Percentiles rank a stretch among this genome's conserved stretches.
Evolutionary conservation across 2,888 invertebrate species (phyloP).

Genomic region (Sicus ferrugineus): DNA sequence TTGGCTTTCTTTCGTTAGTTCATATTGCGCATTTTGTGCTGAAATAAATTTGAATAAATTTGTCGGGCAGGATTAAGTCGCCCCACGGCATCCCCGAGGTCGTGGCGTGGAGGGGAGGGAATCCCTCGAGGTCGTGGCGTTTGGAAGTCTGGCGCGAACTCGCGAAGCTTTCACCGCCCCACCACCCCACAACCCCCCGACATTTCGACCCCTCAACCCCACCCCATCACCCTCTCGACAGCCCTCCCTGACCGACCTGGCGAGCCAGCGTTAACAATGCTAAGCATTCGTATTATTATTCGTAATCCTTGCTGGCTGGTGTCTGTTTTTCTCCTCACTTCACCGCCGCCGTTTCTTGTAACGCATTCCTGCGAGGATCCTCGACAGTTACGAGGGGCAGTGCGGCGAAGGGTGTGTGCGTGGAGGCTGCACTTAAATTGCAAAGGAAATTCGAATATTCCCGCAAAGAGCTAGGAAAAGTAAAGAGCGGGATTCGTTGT

Average conservation of each 20-base stretch:
- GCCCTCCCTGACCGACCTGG: constrained; percentile 3
- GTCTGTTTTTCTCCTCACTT: background rate
- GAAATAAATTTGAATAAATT: constrained; percentile 37
- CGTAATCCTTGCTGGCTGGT: constrained; percentile 20
- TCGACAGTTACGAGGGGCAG: background rate
- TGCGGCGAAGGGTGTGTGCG: background rate
- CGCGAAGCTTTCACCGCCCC: too few relatives aligned
- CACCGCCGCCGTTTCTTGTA: background rate
- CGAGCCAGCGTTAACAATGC: constrained; percentile 26
- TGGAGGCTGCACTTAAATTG: background rate
- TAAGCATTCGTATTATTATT: constrained; percentile 24
- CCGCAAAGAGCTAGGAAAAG: background rate
- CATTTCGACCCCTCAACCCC: too few relatives aligned
- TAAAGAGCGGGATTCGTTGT: background rate
- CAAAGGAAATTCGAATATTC: background rate
- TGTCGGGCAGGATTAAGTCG: constrained; percentile 34
- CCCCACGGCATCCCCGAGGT: background rate
- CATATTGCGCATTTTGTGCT: constrained; percentile 25
- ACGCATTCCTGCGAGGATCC: background rate
- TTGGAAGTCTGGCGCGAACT: too few relatives aligned
- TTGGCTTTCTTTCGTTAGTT: background rate
- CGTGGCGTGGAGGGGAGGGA: background rate
- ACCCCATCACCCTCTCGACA: background rate
- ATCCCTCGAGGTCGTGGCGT: too few relatives aligned
- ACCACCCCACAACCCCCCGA: too few relatives aligned